These are phyloP conservation scores for Rugalucina vietnamica DNA, from an alignment of 2,888 invertebrate genomes.

Conservation along the genomic window DNA sequence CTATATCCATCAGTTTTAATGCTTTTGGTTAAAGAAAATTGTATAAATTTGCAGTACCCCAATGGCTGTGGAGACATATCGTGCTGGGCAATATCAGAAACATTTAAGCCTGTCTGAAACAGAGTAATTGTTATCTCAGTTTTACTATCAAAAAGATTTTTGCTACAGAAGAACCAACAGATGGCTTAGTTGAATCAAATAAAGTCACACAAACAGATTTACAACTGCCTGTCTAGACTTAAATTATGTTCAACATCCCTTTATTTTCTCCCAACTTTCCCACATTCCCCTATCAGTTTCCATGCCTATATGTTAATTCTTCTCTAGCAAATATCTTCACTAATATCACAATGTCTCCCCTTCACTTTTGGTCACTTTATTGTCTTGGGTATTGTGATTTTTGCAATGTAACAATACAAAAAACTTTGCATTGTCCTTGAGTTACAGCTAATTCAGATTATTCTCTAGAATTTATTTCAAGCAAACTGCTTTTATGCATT, in stretches of 20 bases:
- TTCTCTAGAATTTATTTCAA: too few relatives aligned
- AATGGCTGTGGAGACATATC: not conserved
- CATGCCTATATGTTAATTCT: not conserved
- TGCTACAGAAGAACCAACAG: not conserved
- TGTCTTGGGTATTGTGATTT: too few relatives aligned
- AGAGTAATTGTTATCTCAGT: not conserved
- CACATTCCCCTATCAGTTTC: not conserved
- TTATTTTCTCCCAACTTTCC: not conserved
- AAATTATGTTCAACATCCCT: too few relatives aligned
- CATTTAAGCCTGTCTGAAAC: not conserved
- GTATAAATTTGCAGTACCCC: not conserved
- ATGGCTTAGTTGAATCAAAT: too few relatives aligned
- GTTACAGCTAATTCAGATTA: too few relatives aligned
- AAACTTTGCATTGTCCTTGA: too few relatives aligned
- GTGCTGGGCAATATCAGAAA: not conserved
- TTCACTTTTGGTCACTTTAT: constrained; percentile 19
- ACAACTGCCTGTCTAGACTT: too few relatives aligned
- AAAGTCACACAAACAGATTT: too few relatives aligned
- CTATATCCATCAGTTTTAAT: too few relatives aligned
- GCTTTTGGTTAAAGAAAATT: too few relatives aligned
- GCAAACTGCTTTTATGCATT: too few relatives aligned
- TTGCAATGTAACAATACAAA: too few relatives aligned
- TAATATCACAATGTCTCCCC: constrained; percentile 25
- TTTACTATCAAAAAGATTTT: not conserved
- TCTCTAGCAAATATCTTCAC: constrained; percentile 5